phyloP scores from a whole-genome alignment of 2,888 invertebrate genomes.

The Dryococelus australis region DNA sequence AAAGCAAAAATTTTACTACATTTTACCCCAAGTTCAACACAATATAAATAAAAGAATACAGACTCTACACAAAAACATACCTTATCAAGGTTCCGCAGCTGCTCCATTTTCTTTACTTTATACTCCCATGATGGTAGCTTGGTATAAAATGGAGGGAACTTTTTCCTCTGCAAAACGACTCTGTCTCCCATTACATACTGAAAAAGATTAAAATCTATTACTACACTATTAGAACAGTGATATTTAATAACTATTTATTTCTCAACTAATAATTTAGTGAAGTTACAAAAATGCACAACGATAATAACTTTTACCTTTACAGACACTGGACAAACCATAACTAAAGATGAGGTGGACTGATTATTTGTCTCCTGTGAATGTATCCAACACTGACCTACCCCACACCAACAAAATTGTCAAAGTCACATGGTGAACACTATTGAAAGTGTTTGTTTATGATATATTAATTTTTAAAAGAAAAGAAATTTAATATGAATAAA shows the following conservation, averaged over 20 bases:
- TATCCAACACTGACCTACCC: no score
- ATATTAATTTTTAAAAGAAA: no score
- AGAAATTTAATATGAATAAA: no score
- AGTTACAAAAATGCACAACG: neutral
- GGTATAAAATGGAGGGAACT: constrained; percentile 72
- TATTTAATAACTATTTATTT: constrained; percentile 17
- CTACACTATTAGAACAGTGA: constrained; percentile 45
- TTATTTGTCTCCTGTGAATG: no score
- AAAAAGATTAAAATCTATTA: constrained; percentile 54
- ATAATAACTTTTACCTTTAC: no score
- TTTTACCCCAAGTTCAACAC: no score
- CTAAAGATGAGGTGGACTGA: no score
- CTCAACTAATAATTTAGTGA: neutral
- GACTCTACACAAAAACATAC: constrained; percentile 57
- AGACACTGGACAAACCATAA: no score
- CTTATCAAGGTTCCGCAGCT: constrained; percentile 72
- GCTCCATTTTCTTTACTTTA: constrained; percentile 73
- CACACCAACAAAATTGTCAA: no score
- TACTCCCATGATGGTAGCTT: constrained; percentile 69
- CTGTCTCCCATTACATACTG: constrained; percentile 76
- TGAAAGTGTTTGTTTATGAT: no score
- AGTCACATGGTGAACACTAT: no score
- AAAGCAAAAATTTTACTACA: no score
- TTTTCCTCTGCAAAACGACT: constrained; percentile 72
- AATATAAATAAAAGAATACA: neutral